Evolutionary conservation across 2,113 vertebrate genomes (phyloP).

Genomic region (Menura novaehollandiae): DNA sequence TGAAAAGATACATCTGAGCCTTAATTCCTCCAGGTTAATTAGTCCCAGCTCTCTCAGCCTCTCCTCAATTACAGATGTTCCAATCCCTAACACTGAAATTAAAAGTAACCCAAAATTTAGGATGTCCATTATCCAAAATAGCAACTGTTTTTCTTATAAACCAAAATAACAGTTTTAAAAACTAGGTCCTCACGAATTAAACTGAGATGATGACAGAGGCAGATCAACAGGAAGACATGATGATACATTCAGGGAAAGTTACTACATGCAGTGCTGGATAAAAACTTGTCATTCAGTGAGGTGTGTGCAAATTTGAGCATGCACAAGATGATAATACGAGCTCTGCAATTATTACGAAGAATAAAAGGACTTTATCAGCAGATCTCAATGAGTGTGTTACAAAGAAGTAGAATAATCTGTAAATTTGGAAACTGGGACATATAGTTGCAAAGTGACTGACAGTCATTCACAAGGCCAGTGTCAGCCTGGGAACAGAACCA

Average conservation of each 20-base stretch:
- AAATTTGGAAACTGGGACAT: neutral
- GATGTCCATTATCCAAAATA: neutral
- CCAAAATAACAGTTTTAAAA: neutral
- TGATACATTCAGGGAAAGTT: neutral
- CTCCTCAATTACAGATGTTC: neutral
- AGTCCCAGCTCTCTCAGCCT: neutral
- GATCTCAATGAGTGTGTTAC: conserved; percentile 12
- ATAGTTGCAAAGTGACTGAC: conserved; percentile 2
- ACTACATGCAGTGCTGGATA: neutral
- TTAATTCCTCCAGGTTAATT: neutral
- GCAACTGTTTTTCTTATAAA: neutral
- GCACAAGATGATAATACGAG: neutral
- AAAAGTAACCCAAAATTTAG: neutral
- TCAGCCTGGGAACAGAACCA: conserved; percentile 39
- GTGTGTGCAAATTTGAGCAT: neutral
- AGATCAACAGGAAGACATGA: neutral
- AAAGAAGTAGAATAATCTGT: conserved; percentile 15
- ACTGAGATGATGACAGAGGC: neutral
- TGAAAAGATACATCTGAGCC: neutral
- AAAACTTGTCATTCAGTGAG: neutral
- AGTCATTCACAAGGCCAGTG: neutral
- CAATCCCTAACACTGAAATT: neutral
- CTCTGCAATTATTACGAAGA: conserved; percentile 17
- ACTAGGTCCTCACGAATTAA: neutral
- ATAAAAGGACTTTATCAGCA: conserved; percentile 48